A percentile compares a stretch with the other conserved stretches of the same genome.
These are phyloP conservation scores for Delia radicum DNA, from an alignment of 1,140 invertebrate genomes.

Conservation along the genomic window DNA sequence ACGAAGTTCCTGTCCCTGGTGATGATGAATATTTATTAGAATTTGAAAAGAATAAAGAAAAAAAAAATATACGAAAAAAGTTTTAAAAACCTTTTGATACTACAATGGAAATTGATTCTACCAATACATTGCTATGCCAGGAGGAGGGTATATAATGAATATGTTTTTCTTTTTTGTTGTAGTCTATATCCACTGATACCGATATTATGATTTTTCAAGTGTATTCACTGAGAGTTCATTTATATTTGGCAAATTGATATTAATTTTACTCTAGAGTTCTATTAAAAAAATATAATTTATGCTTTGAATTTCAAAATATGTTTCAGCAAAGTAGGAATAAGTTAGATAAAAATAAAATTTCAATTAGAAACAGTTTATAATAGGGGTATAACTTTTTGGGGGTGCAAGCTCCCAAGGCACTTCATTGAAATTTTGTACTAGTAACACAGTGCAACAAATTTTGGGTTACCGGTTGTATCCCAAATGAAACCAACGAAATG, in stretches of 20 bases:
- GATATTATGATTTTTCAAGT: conserved; percentile 11
- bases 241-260: conserved; percentile 30
- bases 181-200: neutral
- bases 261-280: conserved; percentile 27
- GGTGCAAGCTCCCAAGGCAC: too few species aligned
- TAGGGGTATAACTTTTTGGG: too few species aligned
- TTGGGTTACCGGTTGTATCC: too few species aligned
- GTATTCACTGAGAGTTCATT: conserved; percentile 8
- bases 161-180: neutral
- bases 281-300: too few species aligned
- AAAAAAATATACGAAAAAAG: too few species aligned
- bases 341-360: too few species aligned
- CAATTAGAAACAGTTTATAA: too few species aligned
- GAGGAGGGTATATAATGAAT: neutral
- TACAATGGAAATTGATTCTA: conserved; percentile 27
- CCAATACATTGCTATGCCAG: neutral
- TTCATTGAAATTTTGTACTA: too few species aligned
- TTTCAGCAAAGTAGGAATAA: too few species aligned
- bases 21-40: conserved; percentile 32
- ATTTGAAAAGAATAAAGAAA: conserved; percentile 8
- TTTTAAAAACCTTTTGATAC: conserved; percentile 4
- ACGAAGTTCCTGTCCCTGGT: neutral
- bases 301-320: too few species aligned
- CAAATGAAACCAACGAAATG: too few species aligned
- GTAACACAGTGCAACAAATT: too few species aligned